phyloP scores from a whole-genome alignment of 2,888 invertebrate species.

The Furcula furcula region DNA sequence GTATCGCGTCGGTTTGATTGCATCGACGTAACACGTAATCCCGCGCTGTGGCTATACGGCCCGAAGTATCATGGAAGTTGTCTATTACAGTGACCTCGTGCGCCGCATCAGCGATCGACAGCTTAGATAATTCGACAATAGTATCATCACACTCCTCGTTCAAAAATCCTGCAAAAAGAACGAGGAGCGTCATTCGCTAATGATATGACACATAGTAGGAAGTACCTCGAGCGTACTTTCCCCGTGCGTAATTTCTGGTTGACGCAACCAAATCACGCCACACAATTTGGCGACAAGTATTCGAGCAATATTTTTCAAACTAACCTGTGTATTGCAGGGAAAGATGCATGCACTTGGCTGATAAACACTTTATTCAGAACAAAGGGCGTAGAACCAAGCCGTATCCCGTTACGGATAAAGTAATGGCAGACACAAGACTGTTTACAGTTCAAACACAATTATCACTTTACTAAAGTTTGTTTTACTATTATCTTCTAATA shows the following conservation, averaged over 20 bases:
- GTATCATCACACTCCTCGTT: conserved; percentile 81
- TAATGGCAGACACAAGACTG: conserved; percentile 69
- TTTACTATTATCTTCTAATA: conserved; percentile 56
- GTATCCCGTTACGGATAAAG: conserved; percentile 75
- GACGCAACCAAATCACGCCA: conserved; percentile 44
- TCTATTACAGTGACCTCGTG: conserved; percentile 71
- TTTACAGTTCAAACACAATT: conserved; percentile 42
- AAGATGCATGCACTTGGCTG: conserved; percentile 82
- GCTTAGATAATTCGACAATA: conserved; percentile 76
- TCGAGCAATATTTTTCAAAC: conserved; percentile 30
- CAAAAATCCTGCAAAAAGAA: conserved; percentile 75
- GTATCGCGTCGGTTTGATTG: conserved; percentile 82
- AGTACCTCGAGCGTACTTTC: conserved; percentile 70
- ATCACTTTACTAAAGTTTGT: conserved; percentile 48
- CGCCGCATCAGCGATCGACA: conserved; percentile 72
- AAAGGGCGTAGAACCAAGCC: conserved; percentile 76
- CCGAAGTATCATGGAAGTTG: conserved; percentile 63
- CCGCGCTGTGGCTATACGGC: conserved; percentile 60
- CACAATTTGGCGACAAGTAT: conserved; percentile 5
- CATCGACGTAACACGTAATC: conserved; percentile 85
- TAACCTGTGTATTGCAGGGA: conserved; percentile 80
- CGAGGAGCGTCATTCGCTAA: conserved; percentile 28
- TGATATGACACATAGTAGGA: conserved; percentile 66
- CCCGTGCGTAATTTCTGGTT: conserved; percentile 52
- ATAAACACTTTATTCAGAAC: conserved; percentile 73